Base-by-base conservation (phyloP, 2,113 vertebrate species). In the Chionomys nivalis region DNA sequence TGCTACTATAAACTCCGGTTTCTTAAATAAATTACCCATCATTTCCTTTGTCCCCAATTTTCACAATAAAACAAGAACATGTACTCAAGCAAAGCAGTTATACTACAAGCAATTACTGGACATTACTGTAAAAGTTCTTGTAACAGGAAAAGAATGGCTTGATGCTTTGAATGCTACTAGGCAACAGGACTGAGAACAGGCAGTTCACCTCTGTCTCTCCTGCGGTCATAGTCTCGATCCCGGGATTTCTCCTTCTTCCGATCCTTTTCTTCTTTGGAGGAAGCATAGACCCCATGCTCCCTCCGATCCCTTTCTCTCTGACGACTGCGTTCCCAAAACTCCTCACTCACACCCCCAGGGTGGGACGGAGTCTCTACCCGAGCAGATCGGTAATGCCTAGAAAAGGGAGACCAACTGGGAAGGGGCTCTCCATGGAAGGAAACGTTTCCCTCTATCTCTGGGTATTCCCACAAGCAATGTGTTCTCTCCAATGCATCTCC, bases 261-360 rank as follows among this genome's bases (percentile, higher is more conserved):
- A 47, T 98, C 99, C 65, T 97, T 99, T 91, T 99, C 99, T 89
- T 99, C 99, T 98, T 99, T 99, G 88, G 99, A 99, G 0, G 99
- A 99, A 0, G 99, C 99, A 39, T 99, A 99, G 61, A 99, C 99
- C 5, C 99, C 99, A 0, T 99, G 99, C 36, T 99, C 99, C 21
- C 99, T 99, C 8, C 99, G 98, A 33, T 99, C 99, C 91, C 98
- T 99, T 93, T 99, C 99, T 89, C 99, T 98, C 97, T 99, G 99
- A 96, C 99, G 98, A 97, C 99, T 99, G 96, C 98, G 99, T 87
- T 99, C 99, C 97, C 98, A 98, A 93, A 99, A 99, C 97, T 99
- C 99, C 95, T 99, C 99, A 1, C 99, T 99, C 76, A 99, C 99
- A 2, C 99, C 99, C 52, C 99, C 99, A 0, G 99, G 99, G 95